A percentile compares a stretch with the other conserved stretches of the same genome.
Evolutionary conservation across 2,888 invertebrate genomes (phyloP).

Genomic region (Rhagophthalmus giganteus): DNA sequence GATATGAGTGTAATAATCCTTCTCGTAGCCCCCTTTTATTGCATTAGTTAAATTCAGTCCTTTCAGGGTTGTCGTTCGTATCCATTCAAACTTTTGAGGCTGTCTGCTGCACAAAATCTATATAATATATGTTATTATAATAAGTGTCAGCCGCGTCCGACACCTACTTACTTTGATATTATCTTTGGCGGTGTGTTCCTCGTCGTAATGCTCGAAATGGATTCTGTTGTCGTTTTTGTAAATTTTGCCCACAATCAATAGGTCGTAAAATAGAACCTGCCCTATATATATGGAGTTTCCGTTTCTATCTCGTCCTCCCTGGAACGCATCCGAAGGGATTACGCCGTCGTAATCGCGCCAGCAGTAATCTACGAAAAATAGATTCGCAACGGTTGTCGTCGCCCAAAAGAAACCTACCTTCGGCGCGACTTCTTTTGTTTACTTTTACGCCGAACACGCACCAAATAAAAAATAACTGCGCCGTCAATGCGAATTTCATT

Average conservation of each 20-base stretch:
- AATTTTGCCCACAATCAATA: neutral
- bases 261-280: neutral
- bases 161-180: neutral
- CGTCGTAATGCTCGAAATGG: neutral
- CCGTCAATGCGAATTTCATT: too few species aligned
- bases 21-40: neutral
- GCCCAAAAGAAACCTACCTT: too few species aligned
- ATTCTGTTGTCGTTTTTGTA: neutral
- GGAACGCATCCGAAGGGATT: slow-evolving; percentile 1
- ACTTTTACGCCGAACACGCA: too few species aligned
- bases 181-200: neutral
- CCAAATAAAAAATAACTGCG: too few species aligned
- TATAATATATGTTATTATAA: neutral
- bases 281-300: neutral
- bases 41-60: neutral
- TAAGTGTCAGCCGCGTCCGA: neutral
- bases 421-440: too few species aligned
- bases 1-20: neutral
- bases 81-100: neutral
- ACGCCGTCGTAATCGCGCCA: slow-evolving; percentile 1
- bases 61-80: neutral
- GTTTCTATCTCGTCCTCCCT: neutral
- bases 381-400: too few species aligned
- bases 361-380: slow-evolving; percentile 3
- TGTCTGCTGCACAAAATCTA: neutral